Evolutionary conservation across 2,888 invertebrate species (phyloP).

Genomic region (Trimorus sp.): DNA sequence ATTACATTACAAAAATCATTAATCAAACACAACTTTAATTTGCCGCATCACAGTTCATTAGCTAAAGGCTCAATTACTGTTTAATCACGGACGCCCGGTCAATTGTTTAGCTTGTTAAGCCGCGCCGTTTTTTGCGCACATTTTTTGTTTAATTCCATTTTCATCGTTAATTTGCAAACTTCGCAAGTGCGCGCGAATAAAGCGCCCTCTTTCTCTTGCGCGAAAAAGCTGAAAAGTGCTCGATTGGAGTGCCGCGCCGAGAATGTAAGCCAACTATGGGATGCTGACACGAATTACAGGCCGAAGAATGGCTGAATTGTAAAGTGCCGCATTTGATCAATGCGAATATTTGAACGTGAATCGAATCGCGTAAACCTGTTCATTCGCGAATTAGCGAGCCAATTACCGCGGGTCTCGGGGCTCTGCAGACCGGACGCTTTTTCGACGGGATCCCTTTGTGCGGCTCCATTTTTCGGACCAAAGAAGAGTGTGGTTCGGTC

Average conservation of each 20-base stretch:
- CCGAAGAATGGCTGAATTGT: slow-evolving; percentile 55
- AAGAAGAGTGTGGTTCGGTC: too few relatives aligned
- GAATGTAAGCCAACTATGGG: slow-evolving; percentile 56
- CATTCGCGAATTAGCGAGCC: slow-evolving; percentile 56
- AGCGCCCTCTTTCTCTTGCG: slow-evolving; percentile 10
- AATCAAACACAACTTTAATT: too few relatives aligned
- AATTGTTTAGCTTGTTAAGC: slow-evolving; percentile 40
- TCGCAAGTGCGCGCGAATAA: slow-evolving; percentile 46
- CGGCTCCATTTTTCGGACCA: too few relatives aligned
- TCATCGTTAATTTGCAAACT: slow-evolving; percentile 55
- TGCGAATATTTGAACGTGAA: slow-evolving; percentile 60
- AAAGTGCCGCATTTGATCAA: slow-evolving; percentile 59
- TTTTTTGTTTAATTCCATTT: slow-evolving; percentile 54
- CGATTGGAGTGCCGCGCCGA: slow-evolving; percentile 49
- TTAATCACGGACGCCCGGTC: slow-evolving; percentile 15
- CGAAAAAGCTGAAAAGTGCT: slow-evolving; percentile 56
- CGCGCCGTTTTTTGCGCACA: slow-evolving; percentile 32
- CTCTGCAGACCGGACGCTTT: slow-evolving; percentile 20
- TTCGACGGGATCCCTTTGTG: not conserved
- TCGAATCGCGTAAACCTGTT: slow-evolving; percentile 56
- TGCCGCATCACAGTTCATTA: not conserved
- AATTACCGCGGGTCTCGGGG: slow-evolving; percentile 40
- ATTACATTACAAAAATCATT: too few relatives aligned
- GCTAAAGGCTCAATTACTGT: slow-evolving; percentile 35
- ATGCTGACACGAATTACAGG: slow-evolving; percentile 62